phyloP scores from a whole-genome alignment of 2,888 invertebrate species.

The Chesias legatella region DNA sequence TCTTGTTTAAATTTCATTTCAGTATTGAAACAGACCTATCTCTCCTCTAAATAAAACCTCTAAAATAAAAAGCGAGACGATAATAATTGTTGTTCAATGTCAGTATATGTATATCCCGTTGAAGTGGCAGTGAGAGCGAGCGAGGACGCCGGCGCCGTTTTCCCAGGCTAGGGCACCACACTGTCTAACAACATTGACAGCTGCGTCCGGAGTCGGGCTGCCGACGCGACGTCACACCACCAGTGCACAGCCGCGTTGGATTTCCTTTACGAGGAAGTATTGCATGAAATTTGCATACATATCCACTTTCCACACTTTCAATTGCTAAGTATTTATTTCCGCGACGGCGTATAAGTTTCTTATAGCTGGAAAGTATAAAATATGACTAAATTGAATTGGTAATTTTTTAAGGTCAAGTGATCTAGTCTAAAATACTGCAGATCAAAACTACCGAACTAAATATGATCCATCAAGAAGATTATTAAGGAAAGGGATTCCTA shows the following conservation, averaged over 20 bases:
- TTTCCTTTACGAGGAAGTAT: constrained; percentile 15
- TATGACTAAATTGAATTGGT: no score
- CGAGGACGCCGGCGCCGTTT: constrained; percentile 54
- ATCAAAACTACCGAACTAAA: no score
- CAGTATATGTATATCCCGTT: constrained; percentile 32
- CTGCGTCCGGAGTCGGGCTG: constrained; percentile 37
- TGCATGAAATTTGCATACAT: constrained; percentile 8
- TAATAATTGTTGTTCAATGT: constrained; percentile 58
- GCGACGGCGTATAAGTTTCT: not conserved
- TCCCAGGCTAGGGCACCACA: constrained; percentile 50
- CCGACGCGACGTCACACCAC: constrained; percentile 20
- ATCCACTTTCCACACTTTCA: constrained; percentile 5
- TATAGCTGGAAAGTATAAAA: no score
- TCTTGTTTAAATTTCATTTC: not conserved
- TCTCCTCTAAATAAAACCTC: no score
- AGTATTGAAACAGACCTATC: not conserved
- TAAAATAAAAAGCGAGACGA: constrained; percentile 43
- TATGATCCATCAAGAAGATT: no score
- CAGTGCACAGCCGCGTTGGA: constrained; percentile 2
- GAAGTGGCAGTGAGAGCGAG: constrained; percentile 35
- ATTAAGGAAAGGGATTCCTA: no score
- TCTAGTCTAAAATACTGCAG: no score
- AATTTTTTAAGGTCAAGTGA: no score
- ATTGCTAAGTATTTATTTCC: not conserved
- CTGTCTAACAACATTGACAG: constrained; percentile 27